Conservation (phyloP, 2,113 vertebrate species). For the Scomber colias region DNA sequence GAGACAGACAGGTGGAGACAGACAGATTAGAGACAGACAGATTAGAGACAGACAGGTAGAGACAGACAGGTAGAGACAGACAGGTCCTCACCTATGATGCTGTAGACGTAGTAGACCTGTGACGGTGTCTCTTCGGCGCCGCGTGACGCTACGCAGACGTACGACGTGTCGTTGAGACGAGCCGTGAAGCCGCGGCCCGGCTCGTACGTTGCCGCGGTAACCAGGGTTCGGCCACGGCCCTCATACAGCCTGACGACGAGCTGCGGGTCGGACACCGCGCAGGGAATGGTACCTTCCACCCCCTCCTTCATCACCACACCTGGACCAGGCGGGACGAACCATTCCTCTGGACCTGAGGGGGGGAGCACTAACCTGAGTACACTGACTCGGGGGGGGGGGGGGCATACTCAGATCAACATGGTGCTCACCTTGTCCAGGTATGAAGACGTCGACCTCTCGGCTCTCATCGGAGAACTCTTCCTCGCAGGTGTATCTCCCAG, state of each 20-base stretch:
- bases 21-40: background rate
- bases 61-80: background rate
- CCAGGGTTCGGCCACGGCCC: conserved; percentile 73
- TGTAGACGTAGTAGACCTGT: conserved; percentile 89
- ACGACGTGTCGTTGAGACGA: conserved; percentile 89
- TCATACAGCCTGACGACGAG: conserved; percentile 89
- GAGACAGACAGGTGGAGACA: conserved; percentile 9
- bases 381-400: too few relatives aligned
- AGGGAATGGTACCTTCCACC: conserved; percentile 88
- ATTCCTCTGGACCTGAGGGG: conserved; percentile 86
- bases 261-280: conserved; percentile 90
- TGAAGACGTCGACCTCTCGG: conserved; percentile 87
- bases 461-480: conserved; percentile 78
- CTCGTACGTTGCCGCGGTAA: conserved; percentile 80
- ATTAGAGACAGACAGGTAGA: background rate
- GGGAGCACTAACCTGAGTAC: too few relatives aligned
- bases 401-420: too few relatives aligned
- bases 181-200: conserved; percentile 90
- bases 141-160: conserved; percentile 86
- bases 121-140: conserved; percentile 86
- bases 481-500: conserved; percentile 89
- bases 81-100: conserved; percentile 85
- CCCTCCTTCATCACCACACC: conserved; percentile 88
- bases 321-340: conserved; percentile 85
- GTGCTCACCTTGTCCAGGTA: conserved; percentile 86